Evolutionary conservation across 2,888 invertebrate genomes (phyloP).

Genomic region (Ornithoptera alexandrae): DNA sequence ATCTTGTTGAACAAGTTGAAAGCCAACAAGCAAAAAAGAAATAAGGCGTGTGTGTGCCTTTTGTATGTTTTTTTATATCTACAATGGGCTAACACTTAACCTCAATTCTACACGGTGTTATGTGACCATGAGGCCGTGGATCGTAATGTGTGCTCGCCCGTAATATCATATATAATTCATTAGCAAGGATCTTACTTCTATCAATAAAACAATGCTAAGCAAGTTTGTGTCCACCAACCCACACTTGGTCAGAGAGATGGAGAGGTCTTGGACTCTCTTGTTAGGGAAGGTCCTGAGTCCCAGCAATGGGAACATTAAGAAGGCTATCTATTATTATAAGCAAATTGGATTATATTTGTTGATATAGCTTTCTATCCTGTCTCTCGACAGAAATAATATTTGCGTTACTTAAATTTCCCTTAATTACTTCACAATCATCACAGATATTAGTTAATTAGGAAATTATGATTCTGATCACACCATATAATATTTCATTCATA

Average conservation of each 20-base stretch:
- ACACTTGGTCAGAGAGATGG: too few species aligned
- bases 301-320: too few species aligned
- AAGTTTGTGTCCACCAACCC: slow-evolving; percentile 30
- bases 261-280: too few species aligned
- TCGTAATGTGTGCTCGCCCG: too few species aligned
- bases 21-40: slow-evolving; percentile 10
- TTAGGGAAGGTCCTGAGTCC: too few species aligned
- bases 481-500: slow-evolving; percentile 47
- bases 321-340: slow-evolving; percentile 34
- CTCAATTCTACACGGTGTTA: too few species aligned
- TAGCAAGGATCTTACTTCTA: slow-evolving; percentile 15
- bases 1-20: slow-evolving; percentile 4
- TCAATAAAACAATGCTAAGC: slow-evolving; percentile 43
- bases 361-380: slow-evolving; percentile 40
- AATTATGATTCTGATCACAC: slow-evolving; percentile 65
- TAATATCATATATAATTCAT: background rate
- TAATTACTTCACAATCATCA: slow-evolving; percentile 69
- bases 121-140: too few species aligned
- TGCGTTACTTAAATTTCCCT: slow-evolving; percentile 47
- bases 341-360: slow-evolving; percentile 39
- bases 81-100: too few species aligned
- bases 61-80: background rate
- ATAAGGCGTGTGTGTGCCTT: slow-evolving; percentile 10
- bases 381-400: slow-evolving; percentile 59
- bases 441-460: slow-evolving; percentile 73